phyloP scores from a whole-genome alignment of 2,797 vertebrate genomes.

The Cyprinodon diabolis region DNA sequence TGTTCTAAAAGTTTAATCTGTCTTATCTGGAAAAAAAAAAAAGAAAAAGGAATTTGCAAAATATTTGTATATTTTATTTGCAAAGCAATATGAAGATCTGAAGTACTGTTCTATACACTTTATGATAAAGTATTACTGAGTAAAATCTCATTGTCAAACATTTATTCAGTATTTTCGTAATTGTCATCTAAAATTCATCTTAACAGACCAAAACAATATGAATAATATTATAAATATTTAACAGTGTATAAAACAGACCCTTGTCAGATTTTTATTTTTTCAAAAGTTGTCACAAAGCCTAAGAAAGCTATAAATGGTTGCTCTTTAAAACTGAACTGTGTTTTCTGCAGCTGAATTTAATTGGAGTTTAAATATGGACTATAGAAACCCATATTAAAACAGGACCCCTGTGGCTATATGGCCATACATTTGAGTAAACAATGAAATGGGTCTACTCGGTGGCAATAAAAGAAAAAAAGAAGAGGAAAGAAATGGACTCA shows the following conservation, averaged over 20 bases:
- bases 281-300: background rate
- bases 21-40: no score
- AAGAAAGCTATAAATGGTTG: background rate
- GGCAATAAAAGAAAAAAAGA: conserved; percentile 9
- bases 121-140: background rate
- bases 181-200: no score
- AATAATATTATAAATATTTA: background rate
- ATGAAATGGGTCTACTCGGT: conserved; percentile 36
- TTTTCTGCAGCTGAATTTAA: conserved; percentile 30
- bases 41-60: no score
- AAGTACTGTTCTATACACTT: background rate
- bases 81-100: background rate
- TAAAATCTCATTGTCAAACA: no score
- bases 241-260: background rate
- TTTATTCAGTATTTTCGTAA: background rate
- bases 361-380: conserved; percentile 63
- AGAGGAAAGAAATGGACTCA: conserved; percentile 35
- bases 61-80: background rate
- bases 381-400: conserved; percentile 47
- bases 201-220: background rate
- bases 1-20: background rate
- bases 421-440: conserved; percentile 39
- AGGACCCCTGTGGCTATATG: conserved; percentile 58
- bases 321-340: conserved; percentile 32
- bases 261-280: background rate